Conservation (phyloP, 2,797 vertebrate genomes). For the Onychomys arenicola region DNA sequence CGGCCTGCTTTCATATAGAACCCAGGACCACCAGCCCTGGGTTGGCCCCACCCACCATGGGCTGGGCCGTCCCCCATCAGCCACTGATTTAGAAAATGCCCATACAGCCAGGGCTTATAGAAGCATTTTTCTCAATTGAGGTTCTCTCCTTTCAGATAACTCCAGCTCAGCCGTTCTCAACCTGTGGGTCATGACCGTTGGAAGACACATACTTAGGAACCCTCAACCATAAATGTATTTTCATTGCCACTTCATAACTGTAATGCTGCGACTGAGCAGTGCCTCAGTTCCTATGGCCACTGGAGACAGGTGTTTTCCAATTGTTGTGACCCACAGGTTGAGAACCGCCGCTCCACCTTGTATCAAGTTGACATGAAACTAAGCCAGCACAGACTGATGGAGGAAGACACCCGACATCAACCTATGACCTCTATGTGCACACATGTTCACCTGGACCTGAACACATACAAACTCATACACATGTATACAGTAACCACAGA, state of each 20-base stretch:
- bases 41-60: neutral
- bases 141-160: neutral
- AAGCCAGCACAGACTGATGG: neutral
- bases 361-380: neutral
- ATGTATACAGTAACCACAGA: neutral
- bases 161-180: neutral
- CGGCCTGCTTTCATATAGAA: neutral
- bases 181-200: no score
- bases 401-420: neutral
- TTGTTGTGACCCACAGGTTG: neutral
- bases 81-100: neutral
- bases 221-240: neutral
- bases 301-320: neutral
- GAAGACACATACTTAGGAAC: neutral
- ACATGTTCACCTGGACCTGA: neutral
- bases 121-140: neutral
- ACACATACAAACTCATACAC: neutral
- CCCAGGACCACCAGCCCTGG: neutral
- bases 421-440: neutral
- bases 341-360: neutral
- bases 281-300: neutral
- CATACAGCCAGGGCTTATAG: neutral
- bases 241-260: neutral
- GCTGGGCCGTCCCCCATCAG: neutral
- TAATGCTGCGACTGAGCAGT: neutral